A percentile compares a stretch with the other conserved stretches of the same genome.
Conservation (phyloP, 2,888 invertebrate genomes). For the Hyles lineata region DNA sequence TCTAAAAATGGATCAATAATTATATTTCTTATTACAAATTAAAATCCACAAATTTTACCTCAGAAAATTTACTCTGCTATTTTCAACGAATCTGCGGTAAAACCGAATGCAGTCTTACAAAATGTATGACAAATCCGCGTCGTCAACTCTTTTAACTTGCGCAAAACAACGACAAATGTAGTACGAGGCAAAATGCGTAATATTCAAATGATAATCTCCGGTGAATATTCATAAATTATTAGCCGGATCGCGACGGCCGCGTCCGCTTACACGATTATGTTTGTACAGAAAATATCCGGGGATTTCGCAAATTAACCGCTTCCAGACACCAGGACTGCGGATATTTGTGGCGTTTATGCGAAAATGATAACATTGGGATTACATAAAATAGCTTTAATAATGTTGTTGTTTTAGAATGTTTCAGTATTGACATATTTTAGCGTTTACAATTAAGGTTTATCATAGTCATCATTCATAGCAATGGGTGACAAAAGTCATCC, state of each 20-base stretch:
- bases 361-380: not conserved
- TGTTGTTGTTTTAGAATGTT: not conserved
- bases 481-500: too few relatives aligned
- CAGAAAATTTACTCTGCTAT: too few relatives aligned
- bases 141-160: conserved; percentile 19
- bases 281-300: conserved; percentile 33
- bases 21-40: too few relatives aligned
- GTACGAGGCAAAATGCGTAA: conserved; percentile 41
- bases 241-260: conserved; percentile 30
- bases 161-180: conserved; percentile 23
- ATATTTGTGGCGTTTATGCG: not conserved
- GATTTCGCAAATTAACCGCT: conserved; percentile 30
- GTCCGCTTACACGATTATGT: conserved; percentile 40
- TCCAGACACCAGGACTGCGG: not conserved
- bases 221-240: conserved; percentile 50
- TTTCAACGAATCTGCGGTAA: not conserved
- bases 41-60: too few relatives aligned
- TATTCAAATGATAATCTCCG: conserved; percentile 41
- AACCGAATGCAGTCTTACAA: not conserved
- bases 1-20: too few relatives aligned
- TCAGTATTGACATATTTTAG: too few relatives aligned
- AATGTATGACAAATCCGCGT: not conserved
- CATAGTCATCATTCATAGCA: too few relatives aligned
- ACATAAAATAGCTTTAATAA: not conserved
- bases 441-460: too few relatives aligned